Conservation (phyloP, 2,797 vertebrate genomes). For the Labeo calbasu region DNA sequence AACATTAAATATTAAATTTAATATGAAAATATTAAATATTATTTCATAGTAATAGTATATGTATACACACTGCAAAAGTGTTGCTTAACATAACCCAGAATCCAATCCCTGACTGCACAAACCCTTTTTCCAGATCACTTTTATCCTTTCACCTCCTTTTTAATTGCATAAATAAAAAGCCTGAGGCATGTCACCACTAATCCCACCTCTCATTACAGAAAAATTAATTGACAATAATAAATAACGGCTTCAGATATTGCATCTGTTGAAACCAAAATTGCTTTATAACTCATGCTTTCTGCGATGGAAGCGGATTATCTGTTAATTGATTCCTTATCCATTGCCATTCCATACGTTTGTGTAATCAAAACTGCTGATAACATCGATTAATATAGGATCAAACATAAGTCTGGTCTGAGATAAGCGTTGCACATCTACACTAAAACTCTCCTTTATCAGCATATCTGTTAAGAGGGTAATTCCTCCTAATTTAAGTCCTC, state of each 20-base stretch:
- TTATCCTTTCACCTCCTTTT: slow-evolving; percentile 7
- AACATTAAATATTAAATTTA: no score
- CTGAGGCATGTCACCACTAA: slow-evolving; percentile 11
- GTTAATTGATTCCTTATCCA: slow-evolving; percentile 33
- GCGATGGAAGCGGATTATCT: neutral
- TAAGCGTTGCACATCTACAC: neutral
- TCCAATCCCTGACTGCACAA: neutral
- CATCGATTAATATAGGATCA: slow-evolving; percentile 19
- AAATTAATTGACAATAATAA: slow-evolving; percentile 13
- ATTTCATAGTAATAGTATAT: no score
- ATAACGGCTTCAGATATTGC: neutral
- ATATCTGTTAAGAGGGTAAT: slow-evolving; percentile 30
- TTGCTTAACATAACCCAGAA: neutral
- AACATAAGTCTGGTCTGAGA: slow-evolving; percentile 9
- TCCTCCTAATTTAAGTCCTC: slow-evolving; percentile 42
- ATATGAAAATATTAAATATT: no score
- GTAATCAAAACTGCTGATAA: slow-evolving; percentile 16
- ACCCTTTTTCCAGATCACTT: neutral
- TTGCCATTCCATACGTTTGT: neutral
- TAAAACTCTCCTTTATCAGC: slow-evolving; percentile 17
- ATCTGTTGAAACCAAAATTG: slow-evolving; percentile 2
- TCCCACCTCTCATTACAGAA: slow-evolving; percentile 12
- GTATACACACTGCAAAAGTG: neutral
- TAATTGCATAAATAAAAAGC: slow-evolving; percentile 36
- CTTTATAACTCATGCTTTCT: neutral